Base-by-base conservation (phyloP, 2,888 invertebrate species). In the Mythimna ferrago region DNA sequence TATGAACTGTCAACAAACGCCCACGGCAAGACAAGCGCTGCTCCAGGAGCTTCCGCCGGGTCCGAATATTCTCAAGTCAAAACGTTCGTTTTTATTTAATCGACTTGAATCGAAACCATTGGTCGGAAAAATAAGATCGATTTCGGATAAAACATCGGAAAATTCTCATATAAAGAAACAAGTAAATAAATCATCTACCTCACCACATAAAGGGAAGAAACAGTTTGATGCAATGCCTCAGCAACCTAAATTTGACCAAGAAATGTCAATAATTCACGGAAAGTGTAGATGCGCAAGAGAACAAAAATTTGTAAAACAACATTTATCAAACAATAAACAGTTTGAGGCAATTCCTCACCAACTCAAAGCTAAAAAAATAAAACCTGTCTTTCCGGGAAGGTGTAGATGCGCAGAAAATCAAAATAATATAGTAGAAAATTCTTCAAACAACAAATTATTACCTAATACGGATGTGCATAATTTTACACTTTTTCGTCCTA, bases 101-200 rank as follows among this genome's bases (percentile, higher is more conserved):
- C n/a, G 14, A 26, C 19, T 19, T 62, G 56, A 57, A 66, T 48
- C 70, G 11, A 66, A 57, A 70, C 56, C 2, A 51, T 63, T 76
- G 2, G 16, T 44, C 7, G 53, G 67, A 3, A 71, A 71, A 76
- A 21, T 71, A 51, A 56, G 54, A 21, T 41, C 38, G 41, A 38
- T 54, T 9, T 32, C 58, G 32, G 11, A 64, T 60, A 58, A 60
- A 60, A 32, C 44, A 66, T 76, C 63, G 2, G 10, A 19, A 3
- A 26, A 70, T 32, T 56, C 71, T 48, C 21, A 10, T 11, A 65
- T 53, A 62, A 21, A 77, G 32, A 57, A 60, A 6, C 19, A 58
- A 38, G 32, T 54, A 21, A 61, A 32, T 16, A 38, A 19, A 53
- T 60, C 21, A n/a, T 19, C 21, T 44, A 65, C 11, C 11, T 21